Base-by-base conservation (phyloP, 2,888 invertebrate species). In the Crematogaster levior region DNA sequence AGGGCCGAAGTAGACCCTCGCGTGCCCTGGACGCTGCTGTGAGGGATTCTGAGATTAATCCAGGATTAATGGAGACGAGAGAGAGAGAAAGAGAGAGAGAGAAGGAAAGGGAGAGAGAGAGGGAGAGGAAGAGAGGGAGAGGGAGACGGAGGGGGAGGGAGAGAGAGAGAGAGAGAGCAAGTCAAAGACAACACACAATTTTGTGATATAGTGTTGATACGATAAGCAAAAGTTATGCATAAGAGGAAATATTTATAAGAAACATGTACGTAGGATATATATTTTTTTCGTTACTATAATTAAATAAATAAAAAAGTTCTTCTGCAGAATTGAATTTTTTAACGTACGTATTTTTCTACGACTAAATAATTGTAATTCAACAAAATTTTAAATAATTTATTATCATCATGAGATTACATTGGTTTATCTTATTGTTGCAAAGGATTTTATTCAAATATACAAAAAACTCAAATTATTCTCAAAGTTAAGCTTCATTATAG, bases 1-100 rank as follows among this genome's bases (percentile, higher is more conserved):
- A 70, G 77, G 43, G 72, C 30, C 72, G 56, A 27, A 79, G 12
- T 34, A 43, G 53, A 21, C 18, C 12, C 27, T 30, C 18, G 30
- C 56, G 77, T 34, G n/a, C 30, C 30, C 30, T 6, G 6, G 0
- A 37, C 37, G 61, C 21, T 34, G 74, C 24, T 24, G n/a, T n/a
- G n/a, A 48, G 48, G 18, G 15, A 48, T 37, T 37, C 34, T 27
- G 27, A 12, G 21, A 75, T 75, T 46, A 34, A 48, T 61, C 1
- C 34, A 5, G 18, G 9, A 60, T 27, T 75, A 63, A 75, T 48
- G 27, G 37, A 46, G 27, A 65, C 37, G 27, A 15, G 51, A 27
- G 27, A 21, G 37, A 53, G n/a, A n/a, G n/a, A n/a, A n/a, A n/a
- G n/a, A n/a, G n/a, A n/a, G n/a, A n/a, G n/a, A n/a, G n/a, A n/a